Evolutionary conservation across 2,888 invertebrate genomes (phyloP), one percentile per base, ranked within the genome.

Genomic region (Phalera bucephala): DNA sequence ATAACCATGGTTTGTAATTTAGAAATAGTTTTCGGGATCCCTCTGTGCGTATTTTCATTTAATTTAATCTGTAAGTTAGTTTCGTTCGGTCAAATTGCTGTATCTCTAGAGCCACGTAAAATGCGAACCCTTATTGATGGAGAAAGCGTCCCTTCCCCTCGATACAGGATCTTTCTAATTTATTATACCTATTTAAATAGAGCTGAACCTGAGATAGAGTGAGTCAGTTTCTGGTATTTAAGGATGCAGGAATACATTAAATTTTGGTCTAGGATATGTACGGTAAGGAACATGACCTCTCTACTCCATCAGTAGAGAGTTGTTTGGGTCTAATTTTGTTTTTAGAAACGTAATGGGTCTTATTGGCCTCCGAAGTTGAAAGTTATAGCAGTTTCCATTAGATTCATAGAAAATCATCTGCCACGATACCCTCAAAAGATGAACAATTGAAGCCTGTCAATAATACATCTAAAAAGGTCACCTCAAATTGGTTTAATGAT

Each of bases 111-210:
- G 57, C 41, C 36, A 42, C 38, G 43, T 54, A 52, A 49, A 48
- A 47, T 39, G 30, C 38, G 44, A 33, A 37, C 39, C 46, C 52
- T 64, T 62, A 66, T 64, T 59, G 49, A 59, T 60, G 56, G 34
- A 50, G 40, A 35, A 40, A 49, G 43, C 45, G 36, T 49, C 31
- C 38, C 37, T 37, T 30, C 33, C 33, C 41, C 31, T 42, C 31
- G 26, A 31, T 32, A 38, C 25, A 12, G 33, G 26, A 47, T 44
- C 36, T 45, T 44, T 31, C 5, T 12, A 13, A 13, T 30, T 30
- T 31, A 31, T 22, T 21, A 1, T 17, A 17, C 3, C 21, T 7
- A 2, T 22, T 13, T 3, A 22, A n/a, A 19, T 11, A 20, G 6
- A 15, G 10, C 19, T 9, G 10, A 19, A 17, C 17, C 19, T 3